Evolutionary conservation across 2,113 vertebrate genomes (phyloP), one percentile per base, ranked within the genome.

Genomic region (Cebidichthys violaceus): DNA sequence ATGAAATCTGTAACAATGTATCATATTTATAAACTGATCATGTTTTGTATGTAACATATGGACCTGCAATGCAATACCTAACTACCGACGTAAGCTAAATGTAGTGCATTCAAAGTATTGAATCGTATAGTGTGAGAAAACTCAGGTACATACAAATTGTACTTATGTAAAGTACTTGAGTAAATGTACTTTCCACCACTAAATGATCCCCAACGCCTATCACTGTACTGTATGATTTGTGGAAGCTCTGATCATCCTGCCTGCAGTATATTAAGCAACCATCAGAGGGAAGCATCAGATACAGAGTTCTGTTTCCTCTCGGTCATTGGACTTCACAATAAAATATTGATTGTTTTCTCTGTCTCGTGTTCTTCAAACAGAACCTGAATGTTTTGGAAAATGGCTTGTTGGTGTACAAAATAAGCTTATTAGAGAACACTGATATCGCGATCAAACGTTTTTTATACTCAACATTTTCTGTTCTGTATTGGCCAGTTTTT

Each of bases 231-330:
- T 18, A 7, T 27, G 59, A 29, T 55, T n/a, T 43, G n/a, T 54
- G 33, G 24, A 27, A 9, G 41, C 47, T 10, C 61, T 5, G 1
- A 31, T 37, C 35, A 29, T 4, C 22, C 60, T 37, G 41, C 24
- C 27, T 81, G 70, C 70, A 73, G 33, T 33, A 71, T 65, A 50
- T n/a, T 6, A 54, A 75, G 6, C 29, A 13, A 35, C 82, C 88
- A 84, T 4, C 6, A 86, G 88, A 61, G 65, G 78, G 82, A 72
- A 66, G 78, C 57, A 77, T n/a, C 55, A 60, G n/a, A 15, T 54
- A 24, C n/a, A 50, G 35, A 22, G 18, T 1, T 55, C 1, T 10
- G 4, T 14, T 37, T 73, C 33, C 6, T 14, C 31, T 45, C 1
- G 13, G 29, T n/a, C 59, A 62, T 11, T 70, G 64, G 27, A n/a